phyloP scores from a whole-genome alignment of 2,888 invertebrate species.

The Zhengitettix transpicula region DNA sequence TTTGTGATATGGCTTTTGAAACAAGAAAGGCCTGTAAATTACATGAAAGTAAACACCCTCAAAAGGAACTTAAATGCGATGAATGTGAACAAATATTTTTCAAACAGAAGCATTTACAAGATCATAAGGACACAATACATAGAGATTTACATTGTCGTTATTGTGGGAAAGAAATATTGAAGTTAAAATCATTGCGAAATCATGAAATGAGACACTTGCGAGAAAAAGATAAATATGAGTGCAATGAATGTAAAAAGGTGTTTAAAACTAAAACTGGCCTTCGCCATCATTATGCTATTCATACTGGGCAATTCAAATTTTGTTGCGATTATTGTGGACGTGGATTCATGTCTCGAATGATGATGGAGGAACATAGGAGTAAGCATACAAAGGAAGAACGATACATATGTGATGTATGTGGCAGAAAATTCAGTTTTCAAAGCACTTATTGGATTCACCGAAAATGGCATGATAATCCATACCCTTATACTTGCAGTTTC shows the following conservation, averaged over 20 bases:
- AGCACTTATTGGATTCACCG: conserved; percentile 16
- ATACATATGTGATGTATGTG: conserved; percentile 15
- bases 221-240: conserved; percentile 10
- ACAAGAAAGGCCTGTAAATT: conserved; percentile 6
- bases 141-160: conserved; percentile 12
- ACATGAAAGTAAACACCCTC: conserved; percentile 10
- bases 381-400: conserved; percentile 15
- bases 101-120: conserved; percentile 11
- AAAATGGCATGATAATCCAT: conserved; percentile 16
- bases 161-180: conserved; percentile 13
- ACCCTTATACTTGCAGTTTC: conserved; percentile 14
- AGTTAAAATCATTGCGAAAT: conserved; percentile 10
- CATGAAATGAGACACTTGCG: conserved; percentile 13
- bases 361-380: conserved; percentile 14
- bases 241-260: conserved; percentile 12
- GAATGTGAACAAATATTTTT: conserved; percentile 7
- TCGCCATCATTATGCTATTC: conserved; percentile 13
- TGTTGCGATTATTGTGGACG: conserved; percentile 14
- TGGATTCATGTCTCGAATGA: conserved; percentile 15
- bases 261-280: conserved; percentile 15
- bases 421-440: conserved; percentile 14
- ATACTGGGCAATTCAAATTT: conserved; percentile 15
- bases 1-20: conserved; percentile 8
- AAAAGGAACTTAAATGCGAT: conserved; percentile 8
- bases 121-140: conserved; percentile 10